A percentile compares a stretch with the other conserved stretches of the same genome.
phyloP scores from a whole-genome alignment of 2,888 invertebrate species.

The Stegana nigrithorax region DNA sequence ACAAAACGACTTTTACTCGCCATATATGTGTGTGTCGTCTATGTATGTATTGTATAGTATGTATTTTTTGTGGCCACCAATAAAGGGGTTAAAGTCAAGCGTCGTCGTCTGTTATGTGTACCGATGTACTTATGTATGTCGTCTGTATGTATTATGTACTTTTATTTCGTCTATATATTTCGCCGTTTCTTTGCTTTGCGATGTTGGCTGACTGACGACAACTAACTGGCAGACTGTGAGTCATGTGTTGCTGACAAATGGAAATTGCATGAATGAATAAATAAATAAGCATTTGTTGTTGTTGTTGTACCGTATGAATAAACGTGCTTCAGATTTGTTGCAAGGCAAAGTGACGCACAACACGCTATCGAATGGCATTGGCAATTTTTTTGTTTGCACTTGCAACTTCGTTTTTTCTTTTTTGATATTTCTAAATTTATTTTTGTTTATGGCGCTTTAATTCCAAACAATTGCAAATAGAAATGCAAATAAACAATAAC shows the following conservation, averaged over 20 bases:
- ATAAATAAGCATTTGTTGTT: neutral
- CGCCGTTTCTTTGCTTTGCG: neutral
- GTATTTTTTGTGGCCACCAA: neutral
- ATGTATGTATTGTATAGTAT: neutral
- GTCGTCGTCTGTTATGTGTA: too few relatives aligned
- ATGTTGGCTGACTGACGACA: neutral
- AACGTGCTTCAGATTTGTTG: slow-evolving; percentile 10
- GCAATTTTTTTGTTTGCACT: neutral
- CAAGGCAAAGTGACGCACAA: neutral
- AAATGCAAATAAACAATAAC: too few relatives aligned
- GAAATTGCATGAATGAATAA: slow-evolving; percentile 6
- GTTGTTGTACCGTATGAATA: slow-evolving; percentile 1
- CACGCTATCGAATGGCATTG: neutral
- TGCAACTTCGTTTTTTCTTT: neutral
- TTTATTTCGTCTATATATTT: neutral
- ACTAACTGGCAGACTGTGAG: neutral
- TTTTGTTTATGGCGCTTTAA: neutral
- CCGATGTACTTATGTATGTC: too few relatives aligned
- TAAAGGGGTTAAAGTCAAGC: neutral
- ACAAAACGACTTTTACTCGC: too few relatives aligned
- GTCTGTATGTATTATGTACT: too few relatives aligned
- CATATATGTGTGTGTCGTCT: neutral
- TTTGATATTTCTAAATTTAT: neutral
- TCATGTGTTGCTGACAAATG: slow-evolving; percentile 6
- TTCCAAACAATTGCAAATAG: slow-evolving; percentile 5